Base-by-base conservation (phyloP, 2,888 invertebrate species). In the Drosophila lutescens region DNA sequence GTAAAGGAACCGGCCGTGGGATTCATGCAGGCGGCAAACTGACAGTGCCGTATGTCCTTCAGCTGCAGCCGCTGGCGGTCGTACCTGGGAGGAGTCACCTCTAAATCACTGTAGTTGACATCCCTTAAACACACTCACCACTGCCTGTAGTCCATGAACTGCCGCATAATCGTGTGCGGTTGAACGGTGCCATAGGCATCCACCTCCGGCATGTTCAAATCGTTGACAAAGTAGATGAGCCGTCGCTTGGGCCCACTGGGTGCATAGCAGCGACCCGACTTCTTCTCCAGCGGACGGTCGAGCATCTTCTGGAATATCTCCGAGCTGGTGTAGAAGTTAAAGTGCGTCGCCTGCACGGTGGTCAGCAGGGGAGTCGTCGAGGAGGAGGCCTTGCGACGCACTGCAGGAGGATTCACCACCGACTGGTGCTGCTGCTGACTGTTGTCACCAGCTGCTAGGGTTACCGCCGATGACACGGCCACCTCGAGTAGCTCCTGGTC, bases 181-280 rank as follows among this genome's bases (percentile, higher is more conserved):
- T 98, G 98, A 13, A 98, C 98, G 0, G 98, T 99, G 68, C 97
- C 98, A 91, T 98, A 99, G 58, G 94, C 94, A 92, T 99, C 98
- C 5, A 98, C 98, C 93, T 98, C 98, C 0, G 98, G 98, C 98
- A 98, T 98, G 91, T 99, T 99, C 94, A 98, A 94, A 90, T 99
- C 98, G 89, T 98, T 98, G 67, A 98, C 95, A 91, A 98, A 98
- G 93, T 98, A 98, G 70, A 99, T 95, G 93, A 99, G 95, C 23
- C 95, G 86, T 7, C 90, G 95, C 89, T 95, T 97, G 20, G 90
- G 88, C 9, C 98, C 98, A 0, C 97, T 96, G 5, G 98, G 98
- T 0, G 97, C 98, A 90, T 95, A 98, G 90, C 96, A 98, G 69
- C 97, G 94, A 0, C 98, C 98, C 0, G 98, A 97, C 91, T 98